These are phyloP conservation scores for Karalla daura DNA, from an alignment of 2,797 vertebrate genomes.

Conservation along the genomic window DNA sequence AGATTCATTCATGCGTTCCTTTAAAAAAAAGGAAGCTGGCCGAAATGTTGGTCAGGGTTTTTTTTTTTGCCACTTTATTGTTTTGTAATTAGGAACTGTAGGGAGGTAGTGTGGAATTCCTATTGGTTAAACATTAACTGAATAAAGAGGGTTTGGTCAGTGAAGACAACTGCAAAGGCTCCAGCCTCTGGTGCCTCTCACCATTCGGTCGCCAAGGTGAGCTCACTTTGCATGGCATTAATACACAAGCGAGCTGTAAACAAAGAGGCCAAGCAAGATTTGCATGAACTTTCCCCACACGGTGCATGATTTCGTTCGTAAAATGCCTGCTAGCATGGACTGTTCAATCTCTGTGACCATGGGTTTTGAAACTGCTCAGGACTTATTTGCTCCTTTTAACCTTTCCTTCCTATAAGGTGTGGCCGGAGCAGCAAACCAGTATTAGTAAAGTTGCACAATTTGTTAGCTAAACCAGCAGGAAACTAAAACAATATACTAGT, in stretches of 20 bases:
- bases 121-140: constrained; percentile 39
- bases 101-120: background rate
- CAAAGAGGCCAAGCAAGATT: constrained; percentile 29
- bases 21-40: background rate
- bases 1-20: background rate
- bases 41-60: background rate
- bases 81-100: background rate
- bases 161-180: background rate
- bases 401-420: background rate
- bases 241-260: constrained; percentile 20
- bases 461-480: background rate
- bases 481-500: background rate
- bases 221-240: constrained; percentile 35
- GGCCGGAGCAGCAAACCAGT: constrained; percentile 4
- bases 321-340: background rate
- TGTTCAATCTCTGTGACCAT: background rate
- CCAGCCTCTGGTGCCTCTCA: background rate
- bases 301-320: background rate
- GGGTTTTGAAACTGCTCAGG: background rate
- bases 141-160: constrained; percentile 24
- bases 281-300: constrained; percentile 26
- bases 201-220: constrained; percentile 5
- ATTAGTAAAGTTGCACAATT: background rate
- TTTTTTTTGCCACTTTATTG: background rate
- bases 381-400: background rate